A percentile compares a stretch with the other conserved stretches of the same genome.
phyloP scores from a whole-genome alignment of 2,888 invertebrate genomes.

The Chrysodeixis includens region DNA sequence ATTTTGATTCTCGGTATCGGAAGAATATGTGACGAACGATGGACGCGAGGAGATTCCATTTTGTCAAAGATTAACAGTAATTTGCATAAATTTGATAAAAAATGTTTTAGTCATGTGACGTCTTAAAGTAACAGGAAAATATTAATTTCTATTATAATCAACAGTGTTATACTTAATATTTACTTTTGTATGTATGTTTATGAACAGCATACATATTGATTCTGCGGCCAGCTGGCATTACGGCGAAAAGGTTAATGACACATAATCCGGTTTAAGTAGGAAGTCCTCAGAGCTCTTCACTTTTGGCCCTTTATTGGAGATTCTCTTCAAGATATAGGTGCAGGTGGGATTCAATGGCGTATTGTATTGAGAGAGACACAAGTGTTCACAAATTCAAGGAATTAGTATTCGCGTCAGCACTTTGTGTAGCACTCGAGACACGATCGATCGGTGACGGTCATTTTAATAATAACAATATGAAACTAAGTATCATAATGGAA shows the following conservation, averaged over 20 bases:
- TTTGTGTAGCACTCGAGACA: neutral
- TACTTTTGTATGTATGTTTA: no score
- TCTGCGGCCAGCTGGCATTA: slow-evolving; percentile 9
- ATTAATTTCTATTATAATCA: no score
- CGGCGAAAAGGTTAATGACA: slow-evolving; percentile 23
- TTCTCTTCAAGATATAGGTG: neutral
- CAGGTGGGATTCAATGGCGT: neutral
- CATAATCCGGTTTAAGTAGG: slow-evolving; percentile 31
- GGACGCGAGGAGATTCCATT: neutral
- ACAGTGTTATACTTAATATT: no score
- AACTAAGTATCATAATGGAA: neutral
- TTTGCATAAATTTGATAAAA: neutral
- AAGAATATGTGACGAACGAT: neutral
- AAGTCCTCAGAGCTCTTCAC: slow-evolving; percentile 37
- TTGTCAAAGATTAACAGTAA: neutral
- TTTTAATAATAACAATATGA: neutral
- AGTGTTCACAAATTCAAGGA: neutral
- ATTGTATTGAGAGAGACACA: neutral
- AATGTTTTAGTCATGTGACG: neutral
- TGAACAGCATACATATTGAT: slow-evolving; percentile 12
- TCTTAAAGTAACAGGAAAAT: no score
- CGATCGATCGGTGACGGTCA: neutral
- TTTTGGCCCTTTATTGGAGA: slow-evolving; percentile 28
- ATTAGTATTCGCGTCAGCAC: neutral
- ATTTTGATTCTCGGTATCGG: neutral